Evolutionary conservation across 2,888 invertebrate genomes (phyloP).

Genomic region (Frankliniella fusca): DNA sequence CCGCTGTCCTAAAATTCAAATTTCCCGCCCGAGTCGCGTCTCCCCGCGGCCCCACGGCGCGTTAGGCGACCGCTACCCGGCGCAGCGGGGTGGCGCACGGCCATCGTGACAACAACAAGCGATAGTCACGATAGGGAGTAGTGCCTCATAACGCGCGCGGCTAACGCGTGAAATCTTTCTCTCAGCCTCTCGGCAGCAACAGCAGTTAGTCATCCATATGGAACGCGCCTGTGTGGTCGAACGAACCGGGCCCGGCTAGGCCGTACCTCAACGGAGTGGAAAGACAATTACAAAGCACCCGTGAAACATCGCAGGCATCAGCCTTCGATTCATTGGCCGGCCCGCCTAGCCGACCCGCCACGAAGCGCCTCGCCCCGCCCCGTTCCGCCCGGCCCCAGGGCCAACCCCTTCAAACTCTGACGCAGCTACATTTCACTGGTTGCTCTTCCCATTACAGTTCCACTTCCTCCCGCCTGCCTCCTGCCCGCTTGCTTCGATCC

Average conservation of each 20-base stretch:
- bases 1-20: no score
- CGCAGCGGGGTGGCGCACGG: neutral
- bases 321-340: neutral
- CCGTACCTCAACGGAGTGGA: neutral
- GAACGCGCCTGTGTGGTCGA: slow-evolving; percentile 8
- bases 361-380: neutral
- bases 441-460: neutral
- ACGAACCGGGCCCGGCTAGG: neutral
- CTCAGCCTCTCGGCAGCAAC: neutral
- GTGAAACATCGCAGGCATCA: neutral
- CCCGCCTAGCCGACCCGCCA: neutral
- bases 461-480: no score
- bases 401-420: neutral
- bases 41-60: no score
- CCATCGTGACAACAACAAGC: neutral
- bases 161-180: slow-evolving; percentile 13
- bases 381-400: neutral
- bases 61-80: neutral
- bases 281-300: slow-evolving; percentile 25
- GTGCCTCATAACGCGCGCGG: neutral
- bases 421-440: neutral
- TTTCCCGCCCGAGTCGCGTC: no score
- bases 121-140: neutral
- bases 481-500: no score
- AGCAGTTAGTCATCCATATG: slow-evolving; percentile 18